phyloP scores from a whole-genome alignment of 1,140 invertebrate species.

The Drosophila nebulosa region DNA sequence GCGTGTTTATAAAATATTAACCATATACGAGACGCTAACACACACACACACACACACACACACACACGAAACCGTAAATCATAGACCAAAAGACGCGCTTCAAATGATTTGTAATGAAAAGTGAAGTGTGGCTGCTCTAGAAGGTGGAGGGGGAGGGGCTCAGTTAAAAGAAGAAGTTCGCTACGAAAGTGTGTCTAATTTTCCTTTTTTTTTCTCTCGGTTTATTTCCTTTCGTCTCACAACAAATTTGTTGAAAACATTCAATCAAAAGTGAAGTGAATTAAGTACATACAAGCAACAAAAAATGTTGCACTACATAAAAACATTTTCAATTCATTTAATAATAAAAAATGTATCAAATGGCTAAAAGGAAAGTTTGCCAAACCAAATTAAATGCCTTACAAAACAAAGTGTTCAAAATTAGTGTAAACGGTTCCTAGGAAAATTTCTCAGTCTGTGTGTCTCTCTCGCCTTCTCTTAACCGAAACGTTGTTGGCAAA shows the following conservation, averaged over 20 bases:
- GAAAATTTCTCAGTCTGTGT: background rate
- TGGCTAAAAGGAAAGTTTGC: background rate
- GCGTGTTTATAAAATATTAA: conserved; percentile 65
- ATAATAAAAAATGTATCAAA: background rate
- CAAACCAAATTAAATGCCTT: too few species aligned
- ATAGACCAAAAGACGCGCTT: conserved; percentile 22
- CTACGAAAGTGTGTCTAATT: conserved; percentile 69
- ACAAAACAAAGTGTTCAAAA: too few species aligned
- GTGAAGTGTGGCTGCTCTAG: conserved; percentile 60
- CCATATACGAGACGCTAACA: conserved; percentile 28
- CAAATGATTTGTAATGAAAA: conserved; percentile 66
- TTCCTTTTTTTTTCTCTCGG: background rate
- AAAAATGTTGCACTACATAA: background rate
- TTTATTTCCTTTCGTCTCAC: conserved; percentile 17
- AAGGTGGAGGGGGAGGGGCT: background rate
- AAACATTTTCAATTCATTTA: background rate
- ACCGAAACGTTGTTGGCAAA: too few species aligned
- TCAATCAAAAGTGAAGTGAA: conserved; percentile 22
- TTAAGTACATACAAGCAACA: background rate
- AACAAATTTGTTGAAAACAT: conserved; percentile 13
- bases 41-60: background rate
- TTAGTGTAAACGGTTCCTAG: background rate
- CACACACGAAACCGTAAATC: background rate
- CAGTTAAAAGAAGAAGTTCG: background rate
- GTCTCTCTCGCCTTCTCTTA: too few species aligned